Base-by-base conservation (phyloP, 1,140 invertebrate species). In the Parapsyche elsis region DNA sequence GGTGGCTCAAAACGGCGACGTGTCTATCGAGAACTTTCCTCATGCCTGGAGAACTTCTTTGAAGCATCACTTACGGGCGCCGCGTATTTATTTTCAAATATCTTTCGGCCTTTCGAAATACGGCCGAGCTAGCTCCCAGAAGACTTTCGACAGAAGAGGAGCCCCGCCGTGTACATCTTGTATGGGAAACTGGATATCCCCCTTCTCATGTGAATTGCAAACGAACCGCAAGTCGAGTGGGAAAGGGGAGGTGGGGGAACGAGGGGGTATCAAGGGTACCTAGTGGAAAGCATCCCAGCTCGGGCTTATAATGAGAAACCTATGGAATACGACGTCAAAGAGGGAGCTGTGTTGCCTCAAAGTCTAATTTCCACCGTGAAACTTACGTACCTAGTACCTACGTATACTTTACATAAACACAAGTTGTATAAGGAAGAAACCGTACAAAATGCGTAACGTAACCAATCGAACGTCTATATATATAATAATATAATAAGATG, bases 171-270 rank as follows among this genome's bases (percentile, higher is more conserved):
- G n/a, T 12, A 12, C n/a, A 24, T 24, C 71, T 74, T 49, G 71
- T 53, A 49, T 74, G 45, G 21, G 73, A 76, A 76, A 76, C 73
- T 76, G 73, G 73, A 76, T 76, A 76, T 49, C 46, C 46, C 73
- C 44, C 73, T 59, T 76, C 73, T 76, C 73, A 59, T 76, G 53
- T 76, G 73, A 76, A 76, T 76, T 76, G 73, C 73, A 76, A 76
- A 76, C 73, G 73, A 76, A 76, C 73, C 73, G 73, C 73, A 76
- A 59, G 46, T 76, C 73, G 73, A 76, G 73, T 76, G 49, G 49
- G 10, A 44, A 46, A 16, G 46, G 53, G 21, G 21, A 30, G 16
- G 12, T 61, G 5, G 7, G 7, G n/a, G n/a, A 7, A 16, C 45
- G 45, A 12, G 49, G 2, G 61, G 61, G 61, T 67, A 38, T 38